Base-by-base conservation (phyloP, 2,797 vertebrate species). In the Acomys russatus region DNA sequence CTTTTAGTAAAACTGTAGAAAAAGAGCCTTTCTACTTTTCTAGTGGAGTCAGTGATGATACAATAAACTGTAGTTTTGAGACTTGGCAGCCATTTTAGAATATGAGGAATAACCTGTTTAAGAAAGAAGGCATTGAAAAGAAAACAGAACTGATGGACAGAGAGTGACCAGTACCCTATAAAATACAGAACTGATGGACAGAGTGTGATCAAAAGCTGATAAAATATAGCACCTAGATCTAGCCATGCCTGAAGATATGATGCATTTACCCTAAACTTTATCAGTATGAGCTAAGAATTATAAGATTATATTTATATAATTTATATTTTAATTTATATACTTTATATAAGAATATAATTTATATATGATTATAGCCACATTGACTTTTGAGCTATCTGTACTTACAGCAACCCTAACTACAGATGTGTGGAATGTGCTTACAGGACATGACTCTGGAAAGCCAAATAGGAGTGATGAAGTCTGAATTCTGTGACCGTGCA, bases 221-320 rank as follows among this genome's bases (percentile, higher is more conserved):
- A 38, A 71, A 64, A 93, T 30, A 25, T 2, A 73, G n/a, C 8
- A 56, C 54, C 61, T 82, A 59, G 30, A 78, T 74, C 12, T 63
- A 92, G 61, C 18, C 73, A 3, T 64, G 35, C 38, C 33, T 85
- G 44, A 64, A 92, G 15, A 70, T 49, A 28, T 25, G 17, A 51
- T 68, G 74, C 23, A 35, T 51, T 38, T 25, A 83, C 9, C 51
- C 30, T 35, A 9, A 95, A 82, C 4, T 63, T 94, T 28, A 94
- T 30, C 22, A 49, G 10, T 70, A 14, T 79, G 70, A 84, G 23
- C 70, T 12, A 76, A 83, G 82, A 51, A 25, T 59, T 38, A 87
- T 44, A 44, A 4, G 44, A 44, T 44, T 3, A 44, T 44, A 44
- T 44, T 44, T 44, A 44, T 44, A 44, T 44, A 44, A 44, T 44